phyloP scores from a whole-genome alignment of 2,113 vertebrate species.

The Lichenostomus cassidix region DNA sequence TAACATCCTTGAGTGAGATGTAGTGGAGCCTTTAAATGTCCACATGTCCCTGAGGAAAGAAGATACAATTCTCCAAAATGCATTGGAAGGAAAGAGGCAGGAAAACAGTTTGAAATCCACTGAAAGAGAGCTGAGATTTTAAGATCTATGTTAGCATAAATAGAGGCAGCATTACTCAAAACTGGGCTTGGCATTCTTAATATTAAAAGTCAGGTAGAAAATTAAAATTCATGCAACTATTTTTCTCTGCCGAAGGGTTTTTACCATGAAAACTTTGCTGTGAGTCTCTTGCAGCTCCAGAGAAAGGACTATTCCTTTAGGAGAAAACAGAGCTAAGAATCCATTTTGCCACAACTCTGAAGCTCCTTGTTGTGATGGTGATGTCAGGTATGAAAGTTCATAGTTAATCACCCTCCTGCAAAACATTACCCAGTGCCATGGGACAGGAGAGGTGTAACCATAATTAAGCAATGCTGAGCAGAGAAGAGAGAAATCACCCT shows the following conservation, averaged over 20 bases:
- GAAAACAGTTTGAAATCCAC: not conserved
- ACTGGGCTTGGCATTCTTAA: not conserved
- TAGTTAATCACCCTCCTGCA: not conserved
- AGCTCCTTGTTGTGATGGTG: not conserved
- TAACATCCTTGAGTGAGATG: not conserved
- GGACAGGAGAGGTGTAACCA: not conserved
- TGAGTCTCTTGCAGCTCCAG: not conserved
- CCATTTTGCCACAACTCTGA: not conserved
- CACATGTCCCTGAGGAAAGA: not conserved
- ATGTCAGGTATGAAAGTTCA: not conserved
- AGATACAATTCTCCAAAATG: not conserved
- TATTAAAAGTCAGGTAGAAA: not conserved
- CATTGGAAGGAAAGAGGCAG: not conserved
- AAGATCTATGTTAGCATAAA: not conserved
- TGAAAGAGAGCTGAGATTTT: not conserved
- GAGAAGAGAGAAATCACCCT: not conserved
- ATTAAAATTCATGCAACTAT: not conserved
- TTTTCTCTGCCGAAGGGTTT: not conserved
- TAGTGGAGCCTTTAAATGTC: not conserved
- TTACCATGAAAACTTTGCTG: not conserved
- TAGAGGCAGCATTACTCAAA: not conserved
- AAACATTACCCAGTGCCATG: not conserved
- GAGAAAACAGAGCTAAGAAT: not conserved
- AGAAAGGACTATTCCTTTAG: not conserved
- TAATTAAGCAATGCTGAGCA: not conserved